Evolutionary conservation across 2,113 vertebrate species (phyloP), one percentile per base, ranked within the genome.

Genomic region (Neotoma lepida): DNA sequence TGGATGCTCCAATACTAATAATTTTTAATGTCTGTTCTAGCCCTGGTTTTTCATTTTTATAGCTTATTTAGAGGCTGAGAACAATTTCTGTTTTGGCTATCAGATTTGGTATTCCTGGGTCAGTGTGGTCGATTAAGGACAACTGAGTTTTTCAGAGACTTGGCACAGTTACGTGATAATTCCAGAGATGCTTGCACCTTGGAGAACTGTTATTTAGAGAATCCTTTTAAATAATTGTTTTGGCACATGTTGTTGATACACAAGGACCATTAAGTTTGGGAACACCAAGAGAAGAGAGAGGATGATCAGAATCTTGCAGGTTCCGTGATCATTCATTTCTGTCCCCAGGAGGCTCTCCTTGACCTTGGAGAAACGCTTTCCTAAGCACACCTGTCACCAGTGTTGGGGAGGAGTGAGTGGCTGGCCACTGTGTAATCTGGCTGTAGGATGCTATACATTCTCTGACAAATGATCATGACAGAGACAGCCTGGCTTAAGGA

Each of bases 221-320:
- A 93, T 86, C 86, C 68, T 97, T 94, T 97, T 51, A 95, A 90
- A 68, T 93, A 88, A 95, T 97, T 97, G 49, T 30, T 84, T 96
- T 95, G 95, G 96, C 88, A 96, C 63, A 71, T 2, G 15, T 54
- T 94, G 87, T 78, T 71, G 30, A 64, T 90, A 39, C 26, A 35
- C 39, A 84, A 58, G 66, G 68, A 78, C 24, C 30, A 71, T 94
- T 71, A 85, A 35, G 77, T 71, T 88, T 94, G 61, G 64, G 74
- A 44, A 96, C 81, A 92, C 35, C 63, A 0, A 33, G 44, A 94
- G 70, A 93, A 24, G 35, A 87, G 90, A 90, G 41, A 20, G 10
- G 78, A 30, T 89, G 68, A 80, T 81, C 17, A 9, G 39, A 64
- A 41, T 66, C 28, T 56, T 49, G 30, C 26, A 80, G 46, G 54